Conservation (phyloP, 2,797 vertebrate genomes). For the Acanthiza pusilla region DNA sequence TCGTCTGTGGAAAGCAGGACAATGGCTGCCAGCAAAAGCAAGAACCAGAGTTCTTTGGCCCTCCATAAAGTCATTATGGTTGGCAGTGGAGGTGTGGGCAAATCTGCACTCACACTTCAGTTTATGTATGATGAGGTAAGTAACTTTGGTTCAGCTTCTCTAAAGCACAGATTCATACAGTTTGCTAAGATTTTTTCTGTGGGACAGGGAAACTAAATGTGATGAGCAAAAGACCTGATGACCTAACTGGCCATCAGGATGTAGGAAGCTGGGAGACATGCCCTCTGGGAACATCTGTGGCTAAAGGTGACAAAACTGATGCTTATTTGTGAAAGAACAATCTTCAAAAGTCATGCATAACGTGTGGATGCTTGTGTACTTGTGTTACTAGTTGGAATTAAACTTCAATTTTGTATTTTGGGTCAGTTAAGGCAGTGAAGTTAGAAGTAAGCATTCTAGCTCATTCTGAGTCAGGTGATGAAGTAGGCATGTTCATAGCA, state of each 20-base stretch:
- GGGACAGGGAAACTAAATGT: background rate
- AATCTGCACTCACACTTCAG: slow-evolving; percentile 94
- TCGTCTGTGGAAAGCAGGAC: background rate
- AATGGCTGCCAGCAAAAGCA: slow-evolving; percentile 84
- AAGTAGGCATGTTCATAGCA: background rate
- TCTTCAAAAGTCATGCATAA: background rate
- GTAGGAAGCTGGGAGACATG: background rate
- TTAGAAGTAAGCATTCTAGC: background rate
- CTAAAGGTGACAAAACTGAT: background rate
- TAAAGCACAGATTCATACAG: background rate
- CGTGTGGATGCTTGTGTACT: background rate
- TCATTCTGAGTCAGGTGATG: background rate
- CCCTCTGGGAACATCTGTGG: background rate
- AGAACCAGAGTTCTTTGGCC: slow-evolving; percentile 87
- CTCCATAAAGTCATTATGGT: slow-evolving; percentile 98
- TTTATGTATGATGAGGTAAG: slow-evolving; percentile 96
- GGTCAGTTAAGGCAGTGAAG: background rate
- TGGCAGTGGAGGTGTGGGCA: slow-evolving; percentile 95
- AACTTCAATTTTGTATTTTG: background rate
- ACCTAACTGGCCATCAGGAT: background rate
- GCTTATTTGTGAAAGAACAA: background rate
- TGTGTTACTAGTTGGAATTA: background rate
- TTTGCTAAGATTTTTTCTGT: background rate
- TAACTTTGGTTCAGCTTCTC: background rate
- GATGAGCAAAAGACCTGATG: background rate